Evolutionary conservation across 2,888 invertebrate species (phyloP).

Genomic region (Holacanthella duospinosa): DNA sequence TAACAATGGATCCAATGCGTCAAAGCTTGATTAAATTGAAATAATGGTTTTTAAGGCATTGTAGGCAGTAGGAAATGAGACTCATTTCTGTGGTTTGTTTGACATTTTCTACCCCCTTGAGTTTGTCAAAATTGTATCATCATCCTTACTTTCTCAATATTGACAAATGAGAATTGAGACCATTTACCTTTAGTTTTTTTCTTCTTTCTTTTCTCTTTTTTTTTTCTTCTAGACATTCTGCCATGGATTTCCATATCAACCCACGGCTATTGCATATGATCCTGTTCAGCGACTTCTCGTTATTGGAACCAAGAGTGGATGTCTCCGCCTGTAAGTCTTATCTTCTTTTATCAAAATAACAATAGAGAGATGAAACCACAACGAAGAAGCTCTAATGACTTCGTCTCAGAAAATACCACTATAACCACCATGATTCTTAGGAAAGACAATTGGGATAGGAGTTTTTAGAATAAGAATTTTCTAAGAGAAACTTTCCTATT

Average conservation of each 20-base stretch:
- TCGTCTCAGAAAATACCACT: too few relatives aligned
- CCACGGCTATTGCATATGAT: slow-evolving; percentile 94
- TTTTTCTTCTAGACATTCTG: slow-evolving; percentile 67
- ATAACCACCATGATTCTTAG: too few relatives aligned
- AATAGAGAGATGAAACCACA: too few relatives aligned
- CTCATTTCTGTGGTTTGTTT: background rate
- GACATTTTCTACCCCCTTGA: too few relatives aligned
- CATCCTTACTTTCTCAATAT: background rate
- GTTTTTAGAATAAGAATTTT: too few relatives aligned
- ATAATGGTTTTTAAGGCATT: too few relatives aligned
- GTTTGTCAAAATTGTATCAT: background rate
- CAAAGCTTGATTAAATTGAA: too few relatives aligned
- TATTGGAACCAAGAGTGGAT: slow-evolving; percentile 90
- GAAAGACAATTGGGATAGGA: too few relatives aligned
- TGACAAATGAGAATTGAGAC: too few relatives aligned
- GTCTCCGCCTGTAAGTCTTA: slow-evolving; percentile 71
- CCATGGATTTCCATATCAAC: slow-evolving; percentile 97
- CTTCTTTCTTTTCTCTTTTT: background rate
- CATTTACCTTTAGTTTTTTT: too few relatives aligned
- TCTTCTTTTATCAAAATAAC: background rate
- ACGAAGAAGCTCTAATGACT: too few relatives aligned
- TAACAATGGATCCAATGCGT: too few relatives aligned
- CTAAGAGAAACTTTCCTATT: background rate
- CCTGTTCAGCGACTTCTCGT: slow-evolving; percentile 94
- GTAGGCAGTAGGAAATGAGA: background rate